Base-by-base conservation (phyloP, 2,888 invertebrate species). In the Bombyx huttoni region DNA sequence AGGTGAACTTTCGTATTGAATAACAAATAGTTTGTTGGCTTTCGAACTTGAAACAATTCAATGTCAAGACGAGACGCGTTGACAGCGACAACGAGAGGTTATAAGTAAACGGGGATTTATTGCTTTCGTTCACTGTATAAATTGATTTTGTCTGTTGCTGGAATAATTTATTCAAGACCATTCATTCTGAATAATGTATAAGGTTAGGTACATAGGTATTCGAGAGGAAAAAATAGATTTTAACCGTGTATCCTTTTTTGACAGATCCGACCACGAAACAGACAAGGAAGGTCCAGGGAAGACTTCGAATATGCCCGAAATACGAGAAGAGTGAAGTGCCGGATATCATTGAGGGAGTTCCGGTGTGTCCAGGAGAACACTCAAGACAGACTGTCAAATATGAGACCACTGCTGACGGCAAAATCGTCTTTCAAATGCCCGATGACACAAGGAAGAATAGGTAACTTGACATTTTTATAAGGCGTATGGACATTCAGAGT, bases 291-390 rank as follows among this genome's bases (percentile, higher is more conserved):
- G 65, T 78, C 1, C 82, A 83, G 56, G 73, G 78, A 8, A 73
- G 88, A 45, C 64, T 83, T 12, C 74, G 86, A 7, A 74, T 80
- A 58, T 84, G 87, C 57, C 83, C 76, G 58, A 84, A 84, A 55
- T 75, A 84, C 48, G 89, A 89, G 59, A 89, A 89, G 60, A 86
- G 70, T 34, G 89, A 89, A 59, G 89, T 89, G 5, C 89, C 89
- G 0, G 89, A 89, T 53, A 89, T 89, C 2, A 89, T 89, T 14
- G 89, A 89, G 54, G 89, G 87, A 0, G 89, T 89, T 3, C 89
- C 89, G 0, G 89, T 86, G 0, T 89, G 89, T 53, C 78, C 85
- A 0, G 80, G 77, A 7, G 83, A 83, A 50, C 75, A 80, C 51
- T 67, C 68, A 8, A 67, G 76, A 13, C 74, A 74, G 52, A 64